phyloP scores from a whole-genome alignment of 2,113 vertebrate genomes.

The Zeus faber region DNA sequence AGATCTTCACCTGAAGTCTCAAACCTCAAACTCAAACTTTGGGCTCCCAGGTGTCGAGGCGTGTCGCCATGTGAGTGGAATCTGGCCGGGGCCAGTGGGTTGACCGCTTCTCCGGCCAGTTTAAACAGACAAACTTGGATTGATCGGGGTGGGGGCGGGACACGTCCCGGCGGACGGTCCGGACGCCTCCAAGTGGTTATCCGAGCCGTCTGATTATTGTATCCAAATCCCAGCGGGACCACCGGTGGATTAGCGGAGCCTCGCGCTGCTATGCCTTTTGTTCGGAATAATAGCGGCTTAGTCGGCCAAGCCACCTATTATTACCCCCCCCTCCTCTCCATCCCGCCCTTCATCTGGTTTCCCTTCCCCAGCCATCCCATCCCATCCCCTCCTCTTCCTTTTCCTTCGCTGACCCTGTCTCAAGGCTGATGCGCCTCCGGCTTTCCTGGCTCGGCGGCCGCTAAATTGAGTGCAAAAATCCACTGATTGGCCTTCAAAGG shows the following conservation, averaged over 20 bases:
- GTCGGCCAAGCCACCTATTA: conserved; percentile 40
- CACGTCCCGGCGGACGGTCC: too few relatives aligned
- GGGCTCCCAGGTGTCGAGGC: too few relatives aligned
- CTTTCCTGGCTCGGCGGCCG: conserved; percentile 29
- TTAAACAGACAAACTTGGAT: too few relatives aligned
- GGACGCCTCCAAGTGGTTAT: conserved; percentile 42
- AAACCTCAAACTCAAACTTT: too few relatives aligned
- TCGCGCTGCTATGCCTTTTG: conserved; percentile 29
- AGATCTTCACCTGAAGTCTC: too few relatives aligned
- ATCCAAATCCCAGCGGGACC: conserved; percentile 46
- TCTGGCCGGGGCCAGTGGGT: too few relatives aligned
- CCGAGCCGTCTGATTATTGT: conserved; percentile 45
- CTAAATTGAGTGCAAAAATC: conserved; percentile 59
- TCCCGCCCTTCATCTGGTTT: conserved; percentile 32
- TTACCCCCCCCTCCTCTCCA: conserved; percentile 40
- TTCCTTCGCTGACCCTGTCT: conserved; percentile 19
- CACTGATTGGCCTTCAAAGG: conserved; percentile 62
- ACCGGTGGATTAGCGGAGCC: conserved; percentile 22
- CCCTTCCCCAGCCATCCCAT: too few relatives aligned
- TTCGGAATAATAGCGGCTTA: conserved; percentile 49
- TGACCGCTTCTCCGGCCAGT: too few relatives aligned
- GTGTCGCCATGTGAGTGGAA: too few relatives aligned
- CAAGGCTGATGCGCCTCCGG: conserved; percentile 7
- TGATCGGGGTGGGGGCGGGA: too few relatives aligned
- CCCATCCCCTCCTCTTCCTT: conserved; percentile 28